These are phyloP conservation scores for Synanthedon myopaeformis DNA, from an alignment of 2,888 invertebrate species.

Conservation along the genomic window DNA sequence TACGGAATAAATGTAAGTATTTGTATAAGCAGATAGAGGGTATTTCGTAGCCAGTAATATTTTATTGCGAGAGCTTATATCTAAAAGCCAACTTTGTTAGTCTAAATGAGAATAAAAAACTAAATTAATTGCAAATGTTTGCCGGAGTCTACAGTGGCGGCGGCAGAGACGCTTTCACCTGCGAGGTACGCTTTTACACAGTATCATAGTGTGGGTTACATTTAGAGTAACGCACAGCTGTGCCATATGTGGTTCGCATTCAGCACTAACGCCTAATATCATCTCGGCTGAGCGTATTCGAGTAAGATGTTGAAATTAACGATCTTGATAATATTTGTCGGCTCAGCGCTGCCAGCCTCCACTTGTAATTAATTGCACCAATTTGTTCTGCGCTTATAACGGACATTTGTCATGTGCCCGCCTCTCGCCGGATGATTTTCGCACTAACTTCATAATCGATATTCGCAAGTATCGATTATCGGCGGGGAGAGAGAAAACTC, in stretches of 20 bases:
- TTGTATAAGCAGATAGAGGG: too few relatives aligned
- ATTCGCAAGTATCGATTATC: slow-evolving; percentile 49
- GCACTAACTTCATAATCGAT: slow-evolving; percentile 65
- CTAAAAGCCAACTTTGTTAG: too few relatives aligned
- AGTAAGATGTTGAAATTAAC: slow-evolving; percentile 64
- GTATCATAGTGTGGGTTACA: not conserved
- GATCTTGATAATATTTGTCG: slow-evolving; percentile 69
- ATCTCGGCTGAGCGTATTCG: slow-evolving; percentile 24
- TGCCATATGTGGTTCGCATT: not conserved
- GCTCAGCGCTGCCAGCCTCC: slow-evolving; percentile 54
- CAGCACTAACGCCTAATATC: slow-evolving; percentile 29
- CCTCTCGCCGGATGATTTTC: slow-evolving; percentile 55
- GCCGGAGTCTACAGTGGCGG: not conserved
- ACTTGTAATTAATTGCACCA: slow-evolving; percentile 62
- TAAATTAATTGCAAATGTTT: not conserved
- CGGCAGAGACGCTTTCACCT: too few relatives aligned
- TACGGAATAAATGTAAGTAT: too few relatives aligned
- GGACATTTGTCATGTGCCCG: slow-evolving; percentile 62
- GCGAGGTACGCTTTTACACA: not conserved
- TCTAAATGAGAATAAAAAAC: too few relatives aligned
- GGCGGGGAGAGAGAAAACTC: slow-evolving; percentile 21
- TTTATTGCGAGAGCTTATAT: too few relatives aligned
- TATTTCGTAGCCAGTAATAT: too few relatives aligned
- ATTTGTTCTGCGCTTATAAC: slow-evolving; percentile 67
- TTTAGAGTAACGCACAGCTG: not conserved